phyloP scores from a whole-genome alignment of 2,888 invertebrate species.

The Cephus rjabovi region DNA sequence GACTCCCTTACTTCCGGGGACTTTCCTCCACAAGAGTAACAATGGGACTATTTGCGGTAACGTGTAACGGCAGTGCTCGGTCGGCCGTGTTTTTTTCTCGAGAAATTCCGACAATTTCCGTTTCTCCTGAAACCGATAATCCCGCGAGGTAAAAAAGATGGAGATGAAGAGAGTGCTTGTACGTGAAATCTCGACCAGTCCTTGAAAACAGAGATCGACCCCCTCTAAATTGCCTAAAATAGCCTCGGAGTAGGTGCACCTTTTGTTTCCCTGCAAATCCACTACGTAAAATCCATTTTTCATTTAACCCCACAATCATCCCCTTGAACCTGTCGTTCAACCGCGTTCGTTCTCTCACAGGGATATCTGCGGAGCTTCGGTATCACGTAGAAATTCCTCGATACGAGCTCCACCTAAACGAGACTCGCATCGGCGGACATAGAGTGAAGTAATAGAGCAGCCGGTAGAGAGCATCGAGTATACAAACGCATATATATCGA shows the following conservation, averaged over 20 bases:
- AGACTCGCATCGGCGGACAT: background rate
- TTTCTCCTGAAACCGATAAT: background rate
- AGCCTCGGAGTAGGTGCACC: too few relatives aligned
- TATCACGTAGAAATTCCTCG: background rate
- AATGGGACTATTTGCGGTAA: background rate
- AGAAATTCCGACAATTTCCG: background rate
- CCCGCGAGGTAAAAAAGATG: background rate
- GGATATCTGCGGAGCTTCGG: background rate
- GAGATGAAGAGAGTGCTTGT: too few relatives aligned
- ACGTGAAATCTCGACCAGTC: background rate
- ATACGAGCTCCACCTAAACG: background rate
- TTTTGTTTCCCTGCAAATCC: background rate
- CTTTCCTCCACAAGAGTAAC: background rate
- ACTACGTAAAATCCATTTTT: background rate
- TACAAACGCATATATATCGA: background rate
- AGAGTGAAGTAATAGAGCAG: background rate
- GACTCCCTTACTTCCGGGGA: background rate
- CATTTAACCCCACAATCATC: background rate
- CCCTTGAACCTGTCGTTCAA: background rate
- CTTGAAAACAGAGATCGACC: background rate
- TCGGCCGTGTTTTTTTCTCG: background rate
- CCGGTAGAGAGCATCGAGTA: conserved; percentile 7
- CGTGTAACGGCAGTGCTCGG: background rate
- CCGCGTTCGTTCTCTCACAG: too few relatives aligned
- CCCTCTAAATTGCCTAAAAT: background rate